Evolutionary conservation across 2,888 invertebrate genomes (phyloP).

Genomic region (Salticus scenicus): DNA sequence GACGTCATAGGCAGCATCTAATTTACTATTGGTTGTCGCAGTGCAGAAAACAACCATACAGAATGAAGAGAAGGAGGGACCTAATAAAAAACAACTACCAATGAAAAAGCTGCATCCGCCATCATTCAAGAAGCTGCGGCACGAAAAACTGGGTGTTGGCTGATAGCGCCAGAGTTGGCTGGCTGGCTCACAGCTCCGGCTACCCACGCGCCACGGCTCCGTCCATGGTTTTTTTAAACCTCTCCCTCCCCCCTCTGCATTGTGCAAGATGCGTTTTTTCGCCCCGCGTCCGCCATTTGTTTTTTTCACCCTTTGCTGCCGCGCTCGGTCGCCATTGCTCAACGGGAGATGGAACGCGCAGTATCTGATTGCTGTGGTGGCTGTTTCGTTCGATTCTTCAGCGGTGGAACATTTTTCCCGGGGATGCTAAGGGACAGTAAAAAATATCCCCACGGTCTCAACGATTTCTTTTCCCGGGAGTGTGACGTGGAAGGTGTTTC

Average conservation of each 20-base stretch:
- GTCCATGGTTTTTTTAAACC: not conserved
- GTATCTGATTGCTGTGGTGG: not conserved
- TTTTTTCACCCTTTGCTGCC: constrained; percentile 67
- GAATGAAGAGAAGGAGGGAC: constrained; percentile 22
- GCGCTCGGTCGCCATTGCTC: constrained; percentile 52
- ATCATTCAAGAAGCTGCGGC: constrained; percentile 68
- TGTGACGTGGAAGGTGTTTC: constrained; percentile 34
- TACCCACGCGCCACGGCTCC: constrained; percentile 41
- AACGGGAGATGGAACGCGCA: constrained; percentile 32
- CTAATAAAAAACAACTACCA: constrained; percentile 10
- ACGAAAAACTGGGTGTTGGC: constrained; percentile 70
- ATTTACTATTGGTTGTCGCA: constrained; percentile 49
- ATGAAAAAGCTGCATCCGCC: constrained; percentile 31
- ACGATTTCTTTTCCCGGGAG: constrained; percentile 22
- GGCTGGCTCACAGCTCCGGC: constrained; percentile 23
- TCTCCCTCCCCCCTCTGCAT: not conserved
- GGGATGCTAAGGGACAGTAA: not conserved
- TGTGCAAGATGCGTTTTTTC: constrained; percentile 7
- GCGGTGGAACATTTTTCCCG: not conserved
- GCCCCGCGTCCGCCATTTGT: constrained; percentile 48
- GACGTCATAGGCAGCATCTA: constrained; percentile 39
- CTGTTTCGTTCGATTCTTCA: constrained; percentile 24
- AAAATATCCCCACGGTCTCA: not conserved
- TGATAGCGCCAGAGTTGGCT: constrained; percentile 42
- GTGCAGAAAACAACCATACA: constrained; percentile 33